Evolutionary conservation across 2,797 vertebrate genomes (phyloP).

Genomic region (Silurus aristotelis): DNA sequence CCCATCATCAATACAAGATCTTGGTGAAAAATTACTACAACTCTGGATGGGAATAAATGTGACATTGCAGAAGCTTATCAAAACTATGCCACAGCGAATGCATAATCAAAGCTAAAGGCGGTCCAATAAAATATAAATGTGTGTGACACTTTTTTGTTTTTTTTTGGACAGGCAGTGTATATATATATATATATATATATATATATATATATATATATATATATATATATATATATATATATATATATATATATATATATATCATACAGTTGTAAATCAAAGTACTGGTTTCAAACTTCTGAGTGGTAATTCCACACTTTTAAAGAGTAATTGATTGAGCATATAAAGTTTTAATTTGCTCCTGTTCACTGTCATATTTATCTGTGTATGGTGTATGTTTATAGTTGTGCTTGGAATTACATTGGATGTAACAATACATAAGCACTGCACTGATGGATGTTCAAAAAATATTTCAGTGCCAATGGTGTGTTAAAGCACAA

Average conservation of each 20-base stretch:
- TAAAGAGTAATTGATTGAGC: not conserved
- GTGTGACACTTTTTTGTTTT: too few relatives aligned
- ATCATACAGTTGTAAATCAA: not conserved
- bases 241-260: not conserved
- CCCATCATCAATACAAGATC: too few relatives aligned
- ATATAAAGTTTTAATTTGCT: constrained; percentile 5
- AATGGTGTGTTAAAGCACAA: constrained; percentile 45
- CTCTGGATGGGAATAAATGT: too few relatives aligned
- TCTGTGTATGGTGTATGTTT: constrained; percentile 45
- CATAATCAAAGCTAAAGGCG: too few relatives aligned
- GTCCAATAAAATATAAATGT: too few relatives aligned
- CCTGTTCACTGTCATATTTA: constrained; percentile 52
- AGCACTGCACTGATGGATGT: constrained; percentile 27
- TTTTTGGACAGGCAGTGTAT: too few relatives aligned
- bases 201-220: not conserved
- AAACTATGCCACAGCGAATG: too few relatives aligned
- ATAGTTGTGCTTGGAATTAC: constrained; percentile 36
- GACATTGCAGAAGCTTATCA: too few relatives aligned
- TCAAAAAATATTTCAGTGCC: constrained; percentile 30
- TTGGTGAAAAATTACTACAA: too few relatives aligned
- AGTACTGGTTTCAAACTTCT: constrained; percentile 9
- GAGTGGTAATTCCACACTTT: not conserved
- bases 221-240: not conserved
- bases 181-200: too few relatives aligned
- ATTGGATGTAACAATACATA: constrained; percentile 39